A percentile compares a stretch with the other conserved stretches of the same genome.
These are phyloP conservation scores for Mythimna pallens DNA, from an alignment of 2,888 invertebrate genomes.

Conservation along the genomic window DNA sequence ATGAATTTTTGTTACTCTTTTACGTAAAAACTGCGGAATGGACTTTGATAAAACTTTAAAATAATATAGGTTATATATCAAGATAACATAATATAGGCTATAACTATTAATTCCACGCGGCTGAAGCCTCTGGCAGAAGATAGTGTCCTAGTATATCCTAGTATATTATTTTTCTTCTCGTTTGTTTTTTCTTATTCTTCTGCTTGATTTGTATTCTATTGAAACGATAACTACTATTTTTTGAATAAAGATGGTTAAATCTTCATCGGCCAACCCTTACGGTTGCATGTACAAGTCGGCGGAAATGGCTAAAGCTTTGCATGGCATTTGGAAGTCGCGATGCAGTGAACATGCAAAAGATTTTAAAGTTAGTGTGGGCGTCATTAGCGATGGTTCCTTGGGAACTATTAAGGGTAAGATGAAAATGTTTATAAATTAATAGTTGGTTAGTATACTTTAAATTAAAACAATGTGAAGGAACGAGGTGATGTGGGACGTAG, in stretches of 20 bases:
- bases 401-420: conserved; percentile 81
- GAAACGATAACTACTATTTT: neutral
- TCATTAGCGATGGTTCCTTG: conserved; percentile 84
- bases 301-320: conserved; percentile 75
- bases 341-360: conserved; percentile 59
- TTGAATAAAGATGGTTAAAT: conserved; percentile 29
- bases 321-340: conserved; percentile 77
- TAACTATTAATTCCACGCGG: too few species aligned
- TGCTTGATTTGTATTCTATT: neutral
- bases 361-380: conserved; percentile 75
- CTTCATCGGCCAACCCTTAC: conserved; percentile 78
- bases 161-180: too few species aligned
- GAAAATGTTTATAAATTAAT: neutral
- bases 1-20: neutral
- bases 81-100: too few species aligned
- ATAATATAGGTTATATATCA: too few species aligned
- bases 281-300: conserved; percentile 80
- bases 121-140: too few species aligned
- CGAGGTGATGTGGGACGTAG: neutral
- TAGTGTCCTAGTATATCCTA: too few species aligned
- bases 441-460: neutral
- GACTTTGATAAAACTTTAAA: too few species aligned
- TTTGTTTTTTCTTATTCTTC: neutral
- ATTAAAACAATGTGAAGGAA: neutral
- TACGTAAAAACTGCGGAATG: too few species aligned